A percentile compares a stretch with the other conserved stretches of the same genome.
phyloP scores from a whole-genome alignment of 37 sponge, comb jelly and placozoan genomes.

The Cladorhizidae sp. region DNA sequence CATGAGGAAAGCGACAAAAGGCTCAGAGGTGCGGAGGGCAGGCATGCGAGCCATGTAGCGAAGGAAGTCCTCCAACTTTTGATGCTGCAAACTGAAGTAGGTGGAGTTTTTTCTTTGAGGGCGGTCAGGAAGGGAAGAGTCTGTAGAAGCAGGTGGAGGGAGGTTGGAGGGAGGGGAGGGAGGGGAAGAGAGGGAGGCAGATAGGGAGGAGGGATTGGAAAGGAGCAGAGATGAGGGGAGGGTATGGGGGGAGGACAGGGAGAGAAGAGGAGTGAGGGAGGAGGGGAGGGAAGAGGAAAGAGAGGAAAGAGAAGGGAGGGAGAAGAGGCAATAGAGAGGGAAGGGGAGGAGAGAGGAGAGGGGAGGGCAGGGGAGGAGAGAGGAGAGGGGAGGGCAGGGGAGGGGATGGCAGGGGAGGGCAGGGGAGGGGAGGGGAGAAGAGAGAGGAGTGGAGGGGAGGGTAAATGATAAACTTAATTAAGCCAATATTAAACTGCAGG shows the following conservation, averaged over 20 bases:
- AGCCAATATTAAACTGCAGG: too few species aligned
- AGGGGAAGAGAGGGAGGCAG: background rate
- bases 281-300: background rate
- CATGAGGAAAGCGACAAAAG: conserved; percentile 29
- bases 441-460: background rate
- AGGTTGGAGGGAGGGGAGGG: background rate
- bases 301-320: background rate
- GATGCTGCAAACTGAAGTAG: conserved; percentile 10
- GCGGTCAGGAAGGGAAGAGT: background rate
- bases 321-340: background rate
- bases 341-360: background rate
- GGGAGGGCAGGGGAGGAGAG: conserved; percentile 2
- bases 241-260: background rate
- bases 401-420: background rate
- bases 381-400: background rate
- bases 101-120: conserved; percentile 14
- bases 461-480: background rate
- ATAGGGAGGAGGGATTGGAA: too few species aligned
- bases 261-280: background rate
- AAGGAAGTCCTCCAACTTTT: conserved; percentile 18
- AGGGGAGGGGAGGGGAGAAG: background rate
- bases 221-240: background rate
- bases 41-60: conserved; percentile 6
- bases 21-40: background rate
- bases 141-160: background rate